These are phyloP conservation scores for Thera britannica DNA, from an alignment of 2,888 invertebrate species.

Conservation along the genomic window DNA sequence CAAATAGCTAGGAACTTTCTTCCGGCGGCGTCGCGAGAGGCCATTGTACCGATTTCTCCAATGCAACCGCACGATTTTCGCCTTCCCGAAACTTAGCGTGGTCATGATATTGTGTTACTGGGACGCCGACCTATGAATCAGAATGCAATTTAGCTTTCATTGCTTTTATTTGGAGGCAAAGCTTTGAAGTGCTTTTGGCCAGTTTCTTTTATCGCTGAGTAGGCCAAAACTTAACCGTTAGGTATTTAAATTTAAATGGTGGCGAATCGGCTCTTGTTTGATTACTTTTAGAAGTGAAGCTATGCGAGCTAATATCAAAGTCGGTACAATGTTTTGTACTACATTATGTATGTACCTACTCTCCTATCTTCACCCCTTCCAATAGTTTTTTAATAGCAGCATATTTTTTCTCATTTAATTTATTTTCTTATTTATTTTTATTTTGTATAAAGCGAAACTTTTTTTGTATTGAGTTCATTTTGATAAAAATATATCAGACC, in stretches of 20 bases:
- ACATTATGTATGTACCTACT: no score
- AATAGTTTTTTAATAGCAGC: no score
- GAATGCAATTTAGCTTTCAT: constrained; percentile 32
- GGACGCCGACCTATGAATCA: constrained; percentile 34
- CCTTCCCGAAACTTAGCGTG: constrained; percentile 55
- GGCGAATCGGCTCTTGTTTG: constrained; percentile 12
- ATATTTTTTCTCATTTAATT: no score
- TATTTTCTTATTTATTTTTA: no score
- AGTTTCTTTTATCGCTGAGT: constrained; percentile 22
- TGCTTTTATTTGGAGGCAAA: constrained; percentile 25
- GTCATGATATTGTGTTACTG: constrained; percentile 43
- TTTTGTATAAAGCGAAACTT: no score
- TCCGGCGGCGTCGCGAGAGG: constrained; percentile 69
- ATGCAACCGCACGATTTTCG: constrained; percentile 58
- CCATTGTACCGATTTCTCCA: constrained; percentile 78
- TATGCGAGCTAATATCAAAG: background rate
- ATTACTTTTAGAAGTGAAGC: constrained; percentile 9
- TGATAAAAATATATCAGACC: no score
- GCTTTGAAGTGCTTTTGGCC: constrained; percentile 24
- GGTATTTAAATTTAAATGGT: constrained; percentile 20
- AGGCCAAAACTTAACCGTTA: constrained; percentile 29
- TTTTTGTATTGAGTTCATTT: no score
- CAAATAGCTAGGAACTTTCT: constrained; percentile 82
- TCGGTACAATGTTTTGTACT: background rate
- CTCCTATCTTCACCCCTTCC: no score